Evolutionary conservation across 1,140 invertebrate species (phyloP).

Genomic region (Drosophila pseudoobscura): DNA sequence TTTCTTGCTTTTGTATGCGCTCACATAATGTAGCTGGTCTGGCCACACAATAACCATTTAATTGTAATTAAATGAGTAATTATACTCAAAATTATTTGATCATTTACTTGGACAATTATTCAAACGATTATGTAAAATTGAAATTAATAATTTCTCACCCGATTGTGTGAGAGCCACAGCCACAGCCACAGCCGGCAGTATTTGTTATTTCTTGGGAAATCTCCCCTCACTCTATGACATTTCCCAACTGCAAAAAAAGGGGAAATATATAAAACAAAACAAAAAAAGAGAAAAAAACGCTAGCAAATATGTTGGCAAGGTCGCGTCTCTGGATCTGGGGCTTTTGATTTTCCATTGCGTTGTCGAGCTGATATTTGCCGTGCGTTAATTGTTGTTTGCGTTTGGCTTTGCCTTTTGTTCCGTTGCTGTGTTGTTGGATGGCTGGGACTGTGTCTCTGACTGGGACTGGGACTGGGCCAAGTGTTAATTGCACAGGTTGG

Average conservation of each 20-base stretch:
- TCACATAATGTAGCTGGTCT: background rate
- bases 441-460: too few species aligned
- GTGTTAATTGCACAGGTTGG: conserved; percentile 50
- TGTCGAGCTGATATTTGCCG: conserved; percentile 44
- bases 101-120: conserved; percentile 20
- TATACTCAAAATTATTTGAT: conserved; percentile 8
- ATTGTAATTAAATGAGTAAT: conserved; percentile 18
- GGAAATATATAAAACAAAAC: conserved; percentile 8
- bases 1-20: background rate
- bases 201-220: background rate
- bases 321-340: conserved; percentile 16
- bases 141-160: conserved; percentile 12
- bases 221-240: background rate
- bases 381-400: conserved; percentile 47
- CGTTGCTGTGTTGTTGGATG: conserved; percentile 1
- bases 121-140: conserved; percentile 33
- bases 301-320: conserved; percentile 52
- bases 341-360: conserved; percentile 59
- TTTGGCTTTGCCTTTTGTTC: conserved; percentile 19
- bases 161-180: conserved; percentile 1
- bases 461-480: conserved; percentile 14
- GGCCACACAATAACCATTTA: background rate
- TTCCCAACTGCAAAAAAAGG: conserved; percentile 24
- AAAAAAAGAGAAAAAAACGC: conserved; percentile 12
- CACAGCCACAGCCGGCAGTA: background rate